Evolutionary conservation across 1,140 invertebrate genomes (phyloP).

Genomic region (Ceratina japonica): DNA sequence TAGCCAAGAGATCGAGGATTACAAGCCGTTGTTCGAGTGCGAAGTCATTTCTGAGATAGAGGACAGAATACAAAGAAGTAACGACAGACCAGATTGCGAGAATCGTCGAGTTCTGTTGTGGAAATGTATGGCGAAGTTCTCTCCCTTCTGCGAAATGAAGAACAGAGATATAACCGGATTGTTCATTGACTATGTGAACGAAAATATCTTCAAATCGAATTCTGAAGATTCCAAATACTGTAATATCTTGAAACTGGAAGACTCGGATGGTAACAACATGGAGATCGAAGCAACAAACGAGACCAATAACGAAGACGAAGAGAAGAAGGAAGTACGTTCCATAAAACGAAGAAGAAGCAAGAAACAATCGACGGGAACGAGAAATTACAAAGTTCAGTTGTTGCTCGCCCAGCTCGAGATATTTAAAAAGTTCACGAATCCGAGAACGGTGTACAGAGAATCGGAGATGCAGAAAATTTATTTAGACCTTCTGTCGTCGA

Average conservation of each 20-base stretch:
- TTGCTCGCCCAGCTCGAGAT: slow-evolving; percentile 87
- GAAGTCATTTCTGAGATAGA: slow-evolving; percentile 63
- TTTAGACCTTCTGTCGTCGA: slow-evolving; percentile 88
- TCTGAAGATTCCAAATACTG: slow-evolving; percentile 77
- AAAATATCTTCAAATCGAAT: slow-evolving; percentile 78
- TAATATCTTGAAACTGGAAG: slow-evolving; percentile 75
- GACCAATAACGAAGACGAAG: slow-evolving; percentile 69
- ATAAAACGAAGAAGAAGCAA: slow-evolving; percentile 24
- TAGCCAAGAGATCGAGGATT: slow-evolving; percentile 56
- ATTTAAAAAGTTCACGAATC: slow-evolving; percentile 90
- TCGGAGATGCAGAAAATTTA: slow-evolving; percentile 87
- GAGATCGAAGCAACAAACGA: slow-evolving; percentile 58
- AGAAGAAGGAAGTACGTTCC: slow-evolving; percentile 43
- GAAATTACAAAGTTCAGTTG: slow-evolving; percentile 81
- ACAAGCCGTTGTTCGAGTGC: slow-evolving; percentile 59
- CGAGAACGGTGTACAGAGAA: slow-evolving; percentile 88
- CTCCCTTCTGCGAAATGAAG: slow-evolving; percentile 86
- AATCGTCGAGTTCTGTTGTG: slow-evolving; percentile 91
- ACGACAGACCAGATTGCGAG: slow-evolving; percentile 83
- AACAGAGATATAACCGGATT: slow-evolving; percentile 88
- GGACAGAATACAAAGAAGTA: slow-evolving; percentile 65
- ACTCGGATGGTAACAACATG: slow-evolving; percentile 42
- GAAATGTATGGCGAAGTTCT: slow-evolving; percentile 87
- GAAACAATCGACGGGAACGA: slow-evolving; percentile 52
- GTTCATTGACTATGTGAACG: slow-evolving; percentile 89